Conservation (phyloP, 2,113 vertebrate species). For the Chlamydotis undulata region DNA sequence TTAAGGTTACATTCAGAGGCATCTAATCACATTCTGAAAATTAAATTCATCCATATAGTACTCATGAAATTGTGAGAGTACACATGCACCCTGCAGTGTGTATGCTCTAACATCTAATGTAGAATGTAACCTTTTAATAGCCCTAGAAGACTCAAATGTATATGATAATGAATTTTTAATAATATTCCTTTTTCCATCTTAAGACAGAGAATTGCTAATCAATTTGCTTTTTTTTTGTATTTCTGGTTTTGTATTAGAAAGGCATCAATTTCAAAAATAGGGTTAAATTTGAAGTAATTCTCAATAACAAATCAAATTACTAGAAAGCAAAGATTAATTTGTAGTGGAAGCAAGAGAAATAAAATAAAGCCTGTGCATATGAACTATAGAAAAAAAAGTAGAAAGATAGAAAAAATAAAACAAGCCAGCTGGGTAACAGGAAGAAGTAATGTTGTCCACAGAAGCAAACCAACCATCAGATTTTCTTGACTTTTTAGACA, state of each 20-base stretch:
- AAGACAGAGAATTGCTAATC: neutral
- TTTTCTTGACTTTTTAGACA: neutral
- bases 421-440: neutral
- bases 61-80: neutral
- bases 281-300: neutral
- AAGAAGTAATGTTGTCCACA: neutral
- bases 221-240: neutral
- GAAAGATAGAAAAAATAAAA: neutral
- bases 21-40: neutral
- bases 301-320: neutral
- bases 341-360: neutral
- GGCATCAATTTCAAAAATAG: neutral
- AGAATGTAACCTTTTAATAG: neutral
- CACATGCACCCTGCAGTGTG: neutral
- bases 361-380: neutral
- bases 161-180: neutral
- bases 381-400: neutral
- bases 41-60: neutral
- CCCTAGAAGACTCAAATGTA: neutral
- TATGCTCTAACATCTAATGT: neutral
- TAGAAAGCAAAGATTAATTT: neutral
- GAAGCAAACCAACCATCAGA: neutral
- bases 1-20: neutral
- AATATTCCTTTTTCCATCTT: neutral
- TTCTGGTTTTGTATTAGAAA: slow-evolving; percentile 1